Base-by-base conservation (phyloP, 2,113 vertebrate species). In the Calypte anna region DNA sequence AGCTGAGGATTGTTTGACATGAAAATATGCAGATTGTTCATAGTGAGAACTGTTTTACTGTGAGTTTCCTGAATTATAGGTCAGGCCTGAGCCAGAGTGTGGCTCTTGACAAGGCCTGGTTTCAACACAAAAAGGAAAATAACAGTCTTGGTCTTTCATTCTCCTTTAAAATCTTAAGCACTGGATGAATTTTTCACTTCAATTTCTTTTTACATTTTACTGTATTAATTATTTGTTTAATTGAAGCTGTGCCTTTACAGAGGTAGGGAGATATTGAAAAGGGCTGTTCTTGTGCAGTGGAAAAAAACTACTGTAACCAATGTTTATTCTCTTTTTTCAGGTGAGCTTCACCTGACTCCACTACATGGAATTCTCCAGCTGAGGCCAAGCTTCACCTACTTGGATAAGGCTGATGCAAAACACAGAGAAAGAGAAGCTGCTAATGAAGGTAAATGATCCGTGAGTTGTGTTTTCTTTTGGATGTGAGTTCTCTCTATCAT, bases 401-500 rank as follows among this genome's bases (percentile, higher is more conserved):
- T 99, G 97, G 99, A 99, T 96, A 99, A 99, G 96, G 99, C 99
- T 2, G 99, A 99, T 84, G 98, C 98, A 87, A 99, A 99, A 96
- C 99, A 99, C 94, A 97, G 98, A 36, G 99, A 99, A 97, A 98
- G 99, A 80, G 99, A 99, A 96, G 99, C 98, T 6, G 99, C 98
- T 92, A 99, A 98, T 43, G 99, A 99, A 96, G 99, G 99, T 99
- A 90, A 91, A 30, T 58, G 16, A 62, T 75, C 9, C 14, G 5
- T 17, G 25, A 54, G 3, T 1, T 74, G 9, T 16, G 12, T 83
- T 93, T 86, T 63, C 28, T 75, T 51, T 21, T 30, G 24, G 53
- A 31, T 11, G 6, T 50, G 24, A 40, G 12, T 51, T 82, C 27
- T 74, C 8, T 64, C 9, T 77, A 0, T 61, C 64, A 43, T 82